Conservation (phyloP, 2,113 vertebrate genomes). For the Gadus chalcogrammus region DNA sequence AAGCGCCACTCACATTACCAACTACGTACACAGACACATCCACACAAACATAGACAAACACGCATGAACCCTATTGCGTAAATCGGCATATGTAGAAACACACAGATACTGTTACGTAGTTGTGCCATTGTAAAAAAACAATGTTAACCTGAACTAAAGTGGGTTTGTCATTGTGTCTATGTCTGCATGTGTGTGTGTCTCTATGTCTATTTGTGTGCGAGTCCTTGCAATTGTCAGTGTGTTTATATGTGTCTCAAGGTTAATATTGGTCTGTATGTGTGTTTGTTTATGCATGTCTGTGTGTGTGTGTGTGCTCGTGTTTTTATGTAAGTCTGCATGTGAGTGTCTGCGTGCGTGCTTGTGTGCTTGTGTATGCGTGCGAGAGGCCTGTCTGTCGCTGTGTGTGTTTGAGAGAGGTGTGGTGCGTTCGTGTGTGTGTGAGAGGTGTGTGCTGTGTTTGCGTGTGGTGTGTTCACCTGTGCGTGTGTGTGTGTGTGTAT, state of each 20-base stretch:
- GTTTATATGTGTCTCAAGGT: neutral
- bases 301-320: neutral
- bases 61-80: too few relatives aligned
- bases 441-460: too few relatives aligned
- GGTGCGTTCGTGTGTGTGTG: too few relatives aligned
- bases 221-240: too few relatives aligned
- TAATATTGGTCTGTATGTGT: neutral
- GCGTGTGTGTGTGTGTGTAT: constrained; percentile 1
- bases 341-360: constrained; percentile 3
- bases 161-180: neutral
- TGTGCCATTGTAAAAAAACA: constrained; percentile 22
- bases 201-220: neutral
- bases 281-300: neutral
- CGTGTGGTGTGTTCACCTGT: too few relatives aligned
- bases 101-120: constrained; percentile 38
- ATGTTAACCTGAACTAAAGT: constrained; percentile 31
- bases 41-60: constrained; percentile 10
- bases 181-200: neutral
- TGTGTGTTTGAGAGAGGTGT: too few relatives aligned
- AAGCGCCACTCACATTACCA: too few relatives aligned
- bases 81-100: too few relatives aligned
- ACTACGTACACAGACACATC: constrained; percentile 26
- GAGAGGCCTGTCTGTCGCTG: too few relatives aligned
- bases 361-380: neutral
- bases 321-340: neutral